Percentiles rank a stretch among this genome's conserved stretches.
phyloP scores from a whole-genome alignment of 1,140 invertebrate genomes.

The Asobara japonica region DNA sequence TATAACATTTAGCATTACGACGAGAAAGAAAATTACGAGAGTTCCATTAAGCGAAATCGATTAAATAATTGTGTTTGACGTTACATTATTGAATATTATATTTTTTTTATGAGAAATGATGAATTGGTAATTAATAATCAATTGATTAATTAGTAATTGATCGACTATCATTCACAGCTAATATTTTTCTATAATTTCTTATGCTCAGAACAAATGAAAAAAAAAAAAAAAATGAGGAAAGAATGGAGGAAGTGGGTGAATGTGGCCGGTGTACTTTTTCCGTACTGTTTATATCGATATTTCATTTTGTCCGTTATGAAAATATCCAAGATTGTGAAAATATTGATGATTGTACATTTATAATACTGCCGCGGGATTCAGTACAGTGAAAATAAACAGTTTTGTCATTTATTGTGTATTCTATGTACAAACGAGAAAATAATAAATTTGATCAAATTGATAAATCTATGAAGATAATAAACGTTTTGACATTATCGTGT shows the following conservation, averaged over 20 bases:
- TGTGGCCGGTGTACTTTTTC: conserved; percentile 7
- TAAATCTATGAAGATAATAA: background rate
- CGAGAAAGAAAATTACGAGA: no score
- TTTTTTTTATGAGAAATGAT: background rate
- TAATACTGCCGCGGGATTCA: background rate
- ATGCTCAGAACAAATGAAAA: background rate
- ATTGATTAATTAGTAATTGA: no score
- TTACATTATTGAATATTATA: conserved; percentile 4
- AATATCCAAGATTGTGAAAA: background rate
- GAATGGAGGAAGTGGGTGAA: background rate
- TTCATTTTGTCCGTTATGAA: background rate
- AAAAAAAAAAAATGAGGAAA: background rate
- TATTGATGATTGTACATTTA: background rate
- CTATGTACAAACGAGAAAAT: conserved; percentile 4
- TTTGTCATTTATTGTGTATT: conserved; percentile 6
- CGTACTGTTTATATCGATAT: conserved; percentile 1
- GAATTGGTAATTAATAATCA: no score
- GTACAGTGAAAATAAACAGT: background rate
- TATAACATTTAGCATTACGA: no score
- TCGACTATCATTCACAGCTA: background rate
- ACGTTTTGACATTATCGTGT: conserved; percentile 7
- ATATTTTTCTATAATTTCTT: conserved; percentile 6
- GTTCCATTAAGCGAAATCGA: background rate
- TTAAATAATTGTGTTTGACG: background rate
- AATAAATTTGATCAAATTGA: background rate